Conservation (phyloP, 2,113 vertebrate species). For the Lophotis ruficrista region DNA sequence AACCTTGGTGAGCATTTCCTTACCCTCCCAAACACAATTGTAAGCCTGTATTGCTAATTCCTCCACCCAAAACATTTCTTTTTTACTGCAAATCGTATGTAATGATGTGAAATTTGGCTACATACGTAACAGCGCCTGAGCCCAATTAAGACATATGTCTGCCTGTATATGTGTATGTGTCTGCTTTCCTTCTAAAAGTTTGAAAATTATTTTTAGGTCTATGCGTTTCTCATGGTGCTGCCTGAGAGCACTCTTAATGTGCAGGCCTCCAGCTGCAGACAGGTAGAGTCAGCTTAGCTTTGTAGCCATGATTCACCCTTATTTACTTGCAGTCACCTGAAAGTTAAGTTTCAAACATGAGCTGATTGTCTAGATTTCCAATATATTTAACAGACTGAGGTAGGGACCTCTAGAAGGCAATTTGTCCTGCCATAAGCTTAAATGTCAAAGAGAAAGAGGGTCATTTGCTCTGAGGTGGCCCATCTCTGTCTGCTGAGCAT, state of each 20-base stretch:
- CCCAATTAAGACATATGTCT: not conserved
- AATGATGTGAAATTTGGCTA: slow-evolving; percentile 14
- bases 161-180: not conserved
- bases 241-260: not conserved
- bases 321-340: not conserved
- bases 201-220: not conserved
- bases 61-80: not conserved
- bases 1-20: slow-evolving; percentile 16
- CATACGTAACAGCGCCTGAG: not conserved
- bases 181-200: not conserved
- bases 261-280: not conserved
- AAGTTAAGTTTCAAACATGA: not conserved
- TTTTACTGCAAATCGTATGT: not conserved
- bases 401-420: not conserved
- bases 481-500: not conserved
- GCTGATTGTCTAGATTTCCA: not conserved
- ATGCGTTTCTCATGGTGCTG: not conserved
- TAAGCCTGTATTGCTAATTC: not conserved
- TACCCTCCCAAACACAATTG: not conserved
- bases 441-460: not conserved
- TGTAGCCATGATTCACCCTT: not conserved
- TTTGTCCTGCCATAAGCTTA: not conserved
- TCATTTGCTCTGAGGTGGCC: not conserved
- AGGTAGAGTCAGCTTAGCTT: not conserved
- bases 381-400: not conserved